Conservation (phyloP, 2,113 vertebrate genomes). For the Scophthalmus maximus region DNA sequence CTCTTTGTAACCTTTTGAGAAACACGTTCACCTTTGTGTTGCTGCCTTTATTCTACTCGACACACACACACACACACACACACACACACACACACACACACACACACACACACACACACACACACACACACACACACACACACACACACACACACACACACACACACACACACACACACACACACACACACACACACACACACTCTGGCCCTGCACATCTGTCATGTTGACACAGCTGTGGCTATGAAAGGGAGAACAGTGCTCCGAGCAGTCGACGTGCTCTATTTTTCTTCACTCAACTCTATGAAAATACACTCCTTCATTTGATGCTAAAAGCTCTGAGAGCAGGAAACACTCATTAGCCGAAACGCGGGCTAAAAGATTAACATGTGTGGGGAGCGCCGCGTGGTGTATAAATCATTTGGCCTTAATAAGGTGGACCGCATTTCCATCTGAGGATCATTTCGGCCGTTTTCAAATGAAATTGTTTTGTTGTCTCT, state of each 20-base stretch:
- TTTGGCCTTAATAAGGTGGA: constrained; percentile 58
- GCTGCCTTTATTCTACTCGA: constrained; percentile 34
- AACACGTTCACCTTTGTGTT: constrained; percentile 48
- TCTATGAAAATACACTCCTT: constrained; percentile 77
- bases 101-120: constrained; percentile 23
- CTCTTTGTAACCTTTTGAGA: constrained; percentile 45
- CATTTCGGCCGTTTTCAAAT: constrained; percentile 42
- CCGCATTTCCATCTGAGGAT: constrained; percentile 54
- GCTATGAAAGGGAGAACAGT: constrained; percentile 80
- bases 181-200: constrained; percentile 14
- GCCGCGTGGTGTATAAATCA: constrained; percentile 62
- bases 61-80: neutral
- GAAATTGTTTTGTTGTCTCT: constrained; percentile 27
- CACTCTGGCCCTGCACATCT: constrained; percentile 68
- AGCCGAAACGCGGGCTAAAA: constrained; percentile 66
- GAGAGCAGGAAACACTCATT: constrained; percentile 73
- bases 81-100: constrained; percentile 39
- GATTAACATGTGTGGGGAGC: constrained; percentile 71
- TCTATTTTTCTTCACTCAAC: constrained; percentile 78
- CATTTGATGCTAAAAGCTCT: constrained; percentile 73
- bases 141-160: neutral
- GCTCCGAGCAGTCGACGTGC: constrained; percentile 68
- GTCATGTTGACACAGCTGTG: constrained; percentile 86
- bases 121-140: constrained; percentile 28
- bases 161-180: neutral